A percentile compares a stretch with the other conserved stretches of the same genome.
phyloP scores from a whole-genome alignment of 2,888 invertebrate genomes.

The Julus scandinavius region DNA sequence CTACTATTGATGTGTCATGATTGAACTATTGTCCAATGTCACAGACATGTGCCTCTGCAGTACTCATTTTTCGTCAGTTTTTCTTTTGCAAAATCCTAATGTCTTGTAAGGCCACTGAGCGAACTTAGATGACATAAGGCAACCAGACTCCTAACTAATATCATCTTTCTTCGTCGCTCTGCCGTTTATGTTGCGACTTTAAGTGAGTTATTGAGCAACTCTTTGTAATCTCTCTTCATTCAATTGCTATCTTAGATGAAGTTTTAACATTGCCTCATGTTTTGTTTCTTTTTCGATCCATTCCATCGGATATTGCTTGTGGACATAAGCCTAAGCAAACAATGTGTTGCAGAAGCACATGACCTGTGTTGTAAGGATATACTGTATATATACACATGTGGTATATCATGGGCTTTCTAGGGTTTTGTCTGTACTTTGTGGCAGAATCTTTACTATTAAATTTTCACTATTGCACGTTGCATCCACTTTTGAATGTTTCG shows the following conservation, averaged over 20 bases:
- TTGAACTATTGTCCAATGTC: not conserved
- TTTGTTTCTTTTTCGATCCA: not conserved
- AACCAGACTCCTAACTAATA: not conserved
- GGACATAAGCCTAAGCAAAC: not conserved
- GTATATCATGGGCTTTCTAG: no score
- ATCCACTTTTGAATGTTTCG: no score
- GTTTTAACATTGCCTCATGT: not conserved
- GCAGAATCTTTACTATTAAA: no score
- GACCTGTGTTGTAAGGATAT: no score
- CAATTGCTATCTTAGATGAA: constrained; percentile 16
- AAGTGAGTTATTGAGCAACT: constrained; percentile 42
- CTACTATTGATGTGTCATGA: not conserved
- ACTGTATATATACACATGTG: no score
- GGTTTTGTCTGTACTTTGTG: no score
- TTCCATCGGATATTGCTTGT: not conserved
- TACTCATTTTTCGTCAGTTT: not conserved
- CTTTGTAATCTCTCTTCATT: not conserved
- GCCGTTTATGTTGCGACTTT: not conserved
- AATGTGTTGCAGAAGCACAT: not conserved
- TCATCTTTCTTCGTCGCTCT: not conserved
- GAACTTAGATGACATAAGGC: not conserved
- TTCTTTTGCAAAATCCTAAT: not conserved
- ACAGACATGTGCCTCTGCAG: not conserved
- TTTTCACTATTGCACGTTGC: no score
- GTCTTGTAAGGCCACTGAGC: not conserved